Evolutionary conservation across 1,140 invertebrate genomes (phyloP), one percentile per base, ranked within the genome.

Genomic region (Diploscapter pachys): DNA sequence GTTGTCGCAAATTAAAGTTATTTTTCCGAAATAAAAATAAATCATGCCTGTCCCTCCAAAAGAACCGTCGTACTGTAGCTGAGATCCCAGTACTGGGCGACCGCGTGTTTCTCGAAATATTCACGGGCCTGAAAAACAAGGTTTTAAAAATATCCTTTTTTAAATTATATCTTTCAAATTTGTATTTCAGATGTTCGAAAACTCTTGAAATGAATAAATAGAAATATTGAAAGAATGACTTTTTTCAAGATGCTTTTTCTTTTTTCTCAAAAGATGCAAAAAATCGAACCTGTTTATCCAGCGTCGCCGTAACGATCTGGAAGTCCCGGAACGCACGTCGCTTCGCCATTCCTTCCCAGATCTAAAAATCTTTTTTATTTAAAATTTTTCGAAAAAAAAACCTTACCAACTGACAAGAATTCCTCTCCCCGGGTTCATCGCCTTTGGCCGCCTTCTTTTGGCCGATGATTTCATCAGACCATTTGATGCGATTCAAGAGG

Each of bases 41-140:
- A 31, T 31, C 31, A 31, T 31, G 31, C 70, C 70, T 76, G 75
- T 73, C 69, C 75, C 5, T 76, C 75, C 62, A 76, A 56, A 3
- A 97, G 87, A 11, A 98, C 92, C 2, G 93, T 91, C 13, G 92
- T 92, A 82, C 93, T 96, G 85, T 95, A 97, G 0, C 94, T 93
- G 64, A 96, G 88, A 88, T 99, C 96, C 96, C 96, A 99, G 86
- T 98, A 99, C 81, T 99, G 95, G 83, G 98, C 94, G 0, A 98
- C 94, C 61, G 91, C 91, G 85, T 93, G 91, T 82, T 96, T 98
- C 79, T 93, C 93, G 78, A 99, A 95, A 82, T 95, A 91, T 85
- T 99, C 96, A 2, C 96, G 88, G 1, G 95, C 96, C 88, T 31
- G 31, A 31, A 31, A 31, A 31, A 31, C 31, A 31, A 31, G 31